Conservation (phyloP, 2,888 invertebrate species). For the Hybos culiciformis region DNA sequence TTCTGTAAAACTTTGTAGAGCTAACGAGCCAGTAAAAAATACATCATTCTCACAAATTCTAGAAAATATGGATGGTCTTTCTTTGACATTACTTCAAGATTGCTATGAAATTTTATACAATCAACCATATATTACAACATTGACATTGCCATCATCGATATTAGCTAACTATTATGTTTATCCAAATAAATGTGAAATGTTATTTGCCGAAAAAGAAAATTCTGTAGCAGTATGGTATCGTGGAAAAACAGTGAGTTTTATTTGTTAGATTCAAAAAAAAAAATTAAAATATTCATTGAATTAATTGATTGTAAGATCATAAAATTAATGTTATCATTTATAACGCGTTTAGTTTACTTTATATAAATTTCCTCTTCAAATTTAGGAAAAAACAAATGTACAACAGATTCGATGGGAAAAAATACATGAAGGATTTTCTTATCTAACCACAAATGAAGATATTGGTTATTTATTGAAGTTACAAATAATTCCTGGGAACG, state of each 20-base stretch:
- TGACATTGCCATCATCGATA: conserved; percentile 54
- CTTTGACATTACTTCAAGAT: conserved; percentile 42
- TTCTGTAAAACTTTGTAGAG: conserved; percentile 19
- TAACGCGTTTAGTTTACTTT: too few species aligned
- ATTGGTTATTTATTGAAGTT: conserved; percentile 53
- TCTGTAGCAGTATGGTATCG: conserved; percentile 58
- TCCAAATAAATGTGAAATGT: conserved; percentile 52
- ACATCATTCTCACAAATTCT: conserved; percentile 25
- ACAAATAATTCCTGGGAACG: conserved; percentile 40
- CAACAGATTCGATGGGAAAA: too few species aligned
- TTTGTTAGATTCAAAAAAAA: not conserved
- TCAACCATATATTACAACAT: conserved; percentile 52
- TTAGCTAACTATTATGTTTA: conserved; percentile 63
- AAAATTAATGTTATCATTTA: conserved; percentile 25
- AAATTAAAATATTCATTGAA: not conserved
- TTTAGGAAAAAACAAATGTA: too few species aligned
- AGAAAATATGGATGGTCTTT: conserved; percentile 9
- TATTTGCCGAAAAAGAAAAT: conserved; percentile 43
- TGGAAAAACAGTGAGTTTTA: conserved; percentile 25
- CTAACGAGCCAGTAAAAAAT: conserved; percentile 18
- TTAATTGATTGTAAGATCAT: conserved; percentile 9
- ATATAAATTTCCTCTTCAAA: too few species aligned
- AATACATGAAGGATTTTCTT: conserved; percentile 44
- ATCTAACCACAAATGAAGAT: conserved; percentile 46
- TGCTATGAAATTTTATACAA: conserved; percentile 54